Evolutionary conservation across 2,888 invertebrate species (phyloP).

Genomic region (Seladonia tumulorum): DNA sequence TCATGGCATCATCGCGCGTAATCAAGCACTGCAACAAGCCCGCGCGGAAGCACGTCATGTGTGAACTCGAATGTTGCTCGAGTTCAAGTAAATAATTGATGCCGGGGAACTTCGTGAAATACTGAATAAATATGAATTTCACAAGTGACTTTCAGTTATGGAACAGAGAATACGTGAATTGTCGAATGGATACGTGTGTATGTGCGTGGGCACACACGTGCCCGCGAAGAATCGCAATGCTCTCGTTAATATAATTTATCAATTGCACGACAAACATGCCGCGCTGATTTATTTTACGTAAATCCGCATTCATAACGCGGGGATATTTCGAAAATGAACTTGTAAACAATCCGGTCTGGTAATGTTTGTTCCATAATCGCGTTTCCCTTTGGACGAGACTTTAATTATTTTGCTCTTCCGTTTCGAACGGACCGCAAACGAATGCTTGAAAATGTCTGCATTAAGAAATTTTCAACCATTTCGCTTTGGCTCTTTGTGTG

Average conservation of each 20-base stretch:
- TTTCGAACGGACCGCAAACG: neutral
- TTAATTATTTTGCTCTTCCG: neutral
- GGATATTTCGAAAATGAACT: neutral
- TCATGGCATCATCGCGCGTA: constrained; percentile 43
- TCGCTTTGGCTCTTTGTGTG: neutral
- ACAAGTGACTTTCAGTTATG: neutral
- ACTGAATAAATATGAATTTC: neutral
- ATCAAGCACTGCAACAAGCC: constrained; percentile 38
- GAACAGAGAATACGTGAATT: neutral
- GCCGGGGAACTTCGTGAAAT: constrained; percentile 1
- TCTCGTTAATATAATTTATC: neutral
- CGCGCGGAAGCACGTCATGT: constrained; percentile 8
- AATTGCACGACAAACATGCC: neutral
- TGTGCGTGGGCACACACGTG: neutral
- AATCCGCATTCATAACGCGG: neutral
- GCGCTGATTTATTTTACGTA: neutral
- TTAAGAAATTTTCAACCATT: neutral
- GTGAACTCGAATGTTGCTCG: constrained; percentile 30
- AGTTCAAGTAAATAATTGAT: constrained; percentile 42
- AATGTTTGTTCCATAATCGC: neutral
- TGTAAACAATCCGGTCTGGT: neutral
- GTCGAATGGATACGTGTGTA: neutral
- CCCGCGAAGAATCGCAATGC: neutral
- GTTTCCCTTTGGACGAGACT: neutral
- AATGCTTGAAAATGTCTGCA: neutral